phyloP scores from a whole-genome alignment of 2,888 invertebrate genomes.

The Harpalus rubripes region DNA sequence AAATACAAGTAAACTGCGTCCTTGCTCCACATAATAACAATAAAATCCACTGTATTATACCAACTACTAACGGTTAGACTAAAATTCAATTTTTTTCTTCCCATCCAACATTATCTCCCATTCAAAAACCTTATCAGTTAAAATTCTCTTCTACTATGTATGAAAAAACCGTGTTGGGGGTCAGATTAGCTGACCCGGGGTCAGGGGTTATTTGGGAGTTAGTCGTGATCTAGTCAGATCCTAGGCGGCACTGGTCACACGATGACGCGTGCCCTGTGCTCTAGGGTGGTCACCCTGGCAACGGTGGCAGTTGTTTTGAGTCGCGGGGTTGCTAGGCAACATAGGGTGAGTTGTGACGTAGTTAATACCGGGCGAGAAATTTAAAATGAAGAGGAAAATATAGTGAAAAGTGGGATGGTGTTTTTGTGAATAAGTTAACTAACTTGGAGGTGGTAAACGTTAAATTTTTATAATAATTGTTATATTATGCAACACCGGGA shows the following conservation, averaged over 20 bases:
- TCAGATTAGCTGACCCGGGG: conserved; percentile 4
- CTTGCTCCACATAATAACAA: too few relatives aligned
- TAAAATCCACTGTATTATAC: not conserved
- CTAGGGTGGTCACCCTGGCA: conserved; percentile 28
- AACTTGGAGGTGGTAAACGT: not conserved
- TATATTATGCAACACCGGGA: too few relatives aligned
- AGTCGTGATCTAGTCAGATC: not conserved
- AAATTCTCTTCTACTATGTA: not conserved
- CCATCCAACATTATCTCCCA: not conserved
- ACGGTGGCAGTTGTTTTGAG: not conserved
- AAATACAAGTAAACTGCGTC: not conserved
- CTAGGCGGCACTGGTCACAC: conserved; percentile 15
- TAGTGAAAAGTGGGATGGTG: not conserved
- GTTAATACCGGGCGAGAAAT: not conserved
- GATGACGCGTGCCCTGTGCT: conserved; percentile 36
- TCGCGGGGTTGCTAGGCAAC: conserved; percentile 14
- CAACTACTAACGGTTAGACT: not conserved
- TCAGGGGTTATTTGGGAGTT: conserved; percentile 15
- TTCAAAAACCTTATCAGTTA: not conserved
- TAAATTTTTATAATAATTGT: not conserved
- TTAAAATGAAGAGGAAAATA: not conserved
- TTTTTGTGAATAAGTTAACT: not conserved
- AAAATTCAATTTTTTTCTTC: not conserved
- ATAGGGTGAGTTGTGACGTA: conserved; percentile 46
- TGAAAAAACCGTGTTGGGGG: conserved; percentile 5